A percentile compares a stretch with the other conserved stretches of the same genome.
phyloP scores from a whole-genome alignment of 2,113 vertebrate species.

The Eidolon helvum region DNA sequence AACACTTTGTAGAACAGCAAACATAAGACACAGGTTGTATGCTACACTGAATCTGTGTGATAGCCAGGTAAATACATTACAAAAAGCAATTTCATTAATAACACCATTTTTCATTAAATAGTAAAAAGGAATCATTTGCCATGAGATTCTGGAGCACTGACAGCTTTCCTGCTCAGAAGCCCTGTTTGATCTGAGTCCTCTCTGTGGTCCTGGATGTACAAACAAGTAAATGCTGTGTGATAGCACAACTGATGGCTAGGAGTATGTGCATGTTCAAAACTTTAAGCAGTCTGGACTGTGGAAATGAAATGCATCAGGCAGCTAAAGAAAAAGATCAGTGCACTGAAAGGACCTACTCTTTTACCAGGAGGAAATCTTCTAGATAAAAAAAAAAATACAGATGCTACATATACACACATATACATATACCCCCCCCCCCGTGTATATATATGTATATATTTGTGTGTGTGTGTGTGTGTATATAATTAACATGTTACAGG shows the following conservation, averaged over 20 bases:
- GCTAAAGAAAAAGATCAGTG: background rate
- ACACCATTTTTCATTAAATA: background rate
- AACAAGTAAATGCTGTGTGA: background rate
- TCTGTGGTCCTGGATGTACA: background rate
- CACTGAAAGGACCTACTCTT: background rate
- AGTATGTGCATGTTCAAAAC: background rate
- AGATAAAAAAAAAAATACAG: background rate
- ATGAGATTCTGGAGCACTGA: background rate
- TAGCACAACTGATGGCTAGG: background rate
- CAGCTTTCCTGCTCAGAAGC: background rate
- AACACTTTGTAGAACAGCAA: background rate
- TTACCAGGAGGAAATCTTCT: constrained; percentile 32
- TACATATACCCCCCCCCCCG: too few species aligned
- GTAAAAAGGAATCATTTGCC: background rate
- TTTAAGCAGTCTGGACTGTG: background rate
- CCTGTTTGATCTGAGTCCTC: background rate
- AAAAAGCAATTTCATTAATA: constrained; percentile 13
- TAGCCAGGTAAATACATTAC: background rate
- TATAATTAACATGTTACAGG: background rate
- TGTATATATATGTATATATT: too few species aligned
- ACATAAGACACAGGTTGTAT: background rate
- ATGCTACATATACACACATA: background rate
- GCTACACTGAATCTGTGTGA: background rate
- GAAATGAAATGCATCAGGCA: background rate
- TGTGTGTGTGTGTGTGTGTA: too few species aligned